phyloP scores from a whole-genome alignment of 2,888 invertebrate species.

The Cerceris ruficornis region DNA sequence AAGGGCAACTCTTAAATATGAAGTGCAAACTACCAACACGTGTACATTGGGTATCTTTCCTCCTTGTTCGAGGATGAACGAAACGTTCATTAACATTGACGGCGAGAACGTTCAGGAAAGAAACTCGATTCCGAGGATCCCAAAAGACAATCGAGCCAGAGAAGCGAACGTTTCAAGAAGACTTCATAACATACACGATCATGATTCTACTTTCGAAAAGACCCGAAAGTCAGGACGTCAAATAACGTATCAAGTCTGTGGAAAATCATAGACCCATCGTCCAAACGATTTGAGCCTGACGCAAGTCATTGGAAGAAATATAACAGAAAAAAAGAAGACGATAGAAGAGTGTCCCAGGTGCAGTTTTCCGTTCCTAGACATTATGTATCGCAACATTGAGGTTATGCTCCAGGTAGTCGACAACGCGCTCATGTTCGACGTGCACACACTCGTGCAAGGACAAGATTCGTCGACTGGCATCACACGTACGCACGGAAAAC shows the following conservation, averaged over 20 bases:
- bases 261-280: constrained; percentile 5
- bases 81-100: constrained; percentile 3
- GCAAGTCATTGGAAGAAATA: background rate
- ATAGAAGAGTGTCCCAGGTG: constrained; percentile 1
- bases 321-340: background rate
- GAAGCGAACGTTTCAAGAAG: background rate
- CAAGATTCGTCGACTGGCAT: constrained; percentile 45
- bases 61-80: constrained; percentile 16
- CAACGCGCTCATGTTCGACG: constrained; percentile 51
- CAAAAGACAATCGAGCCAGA: constrained; percentile 31
- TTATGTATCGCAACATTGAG: constrained; percentile 50
- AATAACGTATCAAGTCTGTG: constrained; percentile 3
- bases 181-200: background rate
- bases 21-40: constrained; percentile 43
- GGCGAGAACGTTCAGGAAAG: constrained; percentile 3
- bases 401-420: constrained; percentile 66
- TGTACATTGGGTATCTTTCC: constrained; percentile 34
- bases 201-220: constrained; percentile 12
- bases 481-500: constrained; percentile 51
- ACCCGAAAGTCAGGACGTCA: constrained; percentile 13
- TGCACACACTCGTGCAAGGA: constrained; percentile 45
- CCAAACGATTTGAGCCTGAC: background rate
- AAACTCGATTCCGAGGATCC: background rate
- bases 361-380: constrained; percentile 1
- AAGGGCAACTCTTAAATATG: constrained; percentile 11